Evolutionary conservation across 2,888 invertebrate species (phyloP), one percentile per base, ranked within the genome.

Genomic region (Dermolepida albohirtum): DNA sequence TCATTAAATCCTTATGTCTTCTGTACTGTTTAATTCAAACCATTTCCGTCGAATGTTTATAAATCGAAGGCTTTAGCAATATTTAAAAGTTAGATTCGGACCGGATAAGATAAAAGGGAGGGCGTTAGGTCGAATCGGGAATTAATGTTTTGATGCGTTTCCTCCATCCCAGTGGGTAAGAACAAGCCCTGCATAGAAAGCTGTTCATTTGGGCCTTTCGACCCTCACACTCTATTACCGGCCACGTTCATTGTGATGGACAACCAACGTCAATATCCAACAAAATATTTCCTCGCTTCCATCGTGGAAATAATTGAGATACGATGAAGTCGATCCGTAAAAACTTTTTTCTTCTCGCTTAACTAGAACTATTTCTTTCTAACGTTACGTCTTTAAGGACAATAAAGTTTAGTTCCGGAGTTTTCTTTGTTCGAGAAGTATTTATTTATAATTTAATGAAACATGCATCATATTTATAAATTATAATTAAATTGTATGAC

Each of bases 151-250:
- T 66, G 66, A 66, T 66, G 66, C 66, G 66, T 66, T 57, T 66
- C 55, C 57, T 57, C 66, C 40, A 29, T 59, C 47, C 66, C 57
- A 47, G 12, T 41, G 57, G 66, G 51, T 59, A 55, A 59, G 62
- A 41, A 68, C 72, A 64, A 55, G 71, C 68, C 59, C 70, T 68
- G 72, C 72, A 72, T 72, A 72, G 71, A 72, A 72, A 72, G 68
- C 69, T 72, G 69, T 72, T 72, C 71, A 72, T 72, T 72, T 71
- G 43, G 66, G 51, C 59, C 57, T 57, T 49, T 50, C 57, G 52
- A 40, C 59, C 59, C 57, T 66, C 66, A 41, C 59, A 59, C 59
- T 51, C 57, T 66, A 66, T 66, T 66, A 59, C 57, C 69, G 69
- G 41, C 67, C 64, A 40, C 65, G 44, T 69, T 70, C 68, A 71